Conservation (phyloP, 2,797 vertebrate genomes). For the Halcyon leucocephala region DNA sequence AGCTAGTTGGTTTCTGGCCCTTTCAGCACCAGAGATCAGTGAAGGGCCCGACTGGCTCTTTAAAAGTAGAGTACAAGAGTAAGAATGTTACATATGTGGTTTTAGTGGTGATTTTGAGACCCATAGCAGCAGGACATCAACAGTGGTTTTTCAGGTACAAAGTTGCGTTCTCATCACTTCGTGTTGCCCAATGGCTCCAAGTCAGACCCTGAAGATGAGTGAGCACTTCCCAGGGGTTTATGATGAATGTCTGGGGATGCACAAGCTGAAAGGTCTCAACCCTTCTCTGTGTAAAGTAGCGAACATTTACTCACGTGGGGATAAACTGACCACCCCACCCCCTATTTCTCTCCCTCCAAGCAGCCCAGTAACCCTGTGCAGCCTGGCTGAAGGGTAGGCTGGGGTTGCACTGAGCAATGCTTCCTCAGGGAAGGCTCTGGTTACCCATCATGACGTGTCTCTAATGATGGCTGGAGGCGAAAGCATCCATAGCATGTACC, state of each 20-base stretch:
- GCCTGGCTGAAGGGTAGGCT: neutral
- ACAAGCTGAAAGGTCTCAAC: rapidly evolving
- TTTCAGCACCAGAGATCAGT: neutral
- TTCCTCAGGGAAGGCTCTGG: neutral
- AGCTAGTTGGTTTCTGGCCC: slow-evolving; percentile 32
- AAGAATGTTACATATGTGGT: neutral
- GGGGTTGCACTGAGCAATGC: neutral
- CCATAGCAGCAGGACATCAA: neutral
- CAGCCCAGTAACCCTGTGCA: neutral
- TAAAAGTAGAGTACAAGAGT: neutral
- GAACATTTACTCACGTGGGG: neutral
- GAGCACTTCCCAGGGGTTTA: neutral
- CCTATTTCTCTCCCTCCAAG: neutral
- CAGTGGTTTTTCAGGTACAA: neutral
- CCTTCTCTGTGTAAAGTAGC: neutral
- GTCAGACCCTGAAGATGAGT: neutral
- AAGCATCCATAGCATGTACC: rapidly evolving
- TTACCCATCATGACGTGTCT: neutral
- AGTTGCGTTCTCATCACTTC: neutral
- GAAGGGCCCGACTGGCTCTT: neutral
- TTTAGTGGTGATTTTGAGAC: neutral
- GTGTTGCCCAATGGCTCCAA: neutral
- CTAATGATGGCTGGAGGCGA: neutral
- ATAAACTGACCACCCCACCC: neutral
- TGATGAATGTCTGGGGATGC: neutral